Evolutionary conservation across 2,888 invertebrate species (phyloP).

Genomic region (Geophilus truncorum): DNA sequence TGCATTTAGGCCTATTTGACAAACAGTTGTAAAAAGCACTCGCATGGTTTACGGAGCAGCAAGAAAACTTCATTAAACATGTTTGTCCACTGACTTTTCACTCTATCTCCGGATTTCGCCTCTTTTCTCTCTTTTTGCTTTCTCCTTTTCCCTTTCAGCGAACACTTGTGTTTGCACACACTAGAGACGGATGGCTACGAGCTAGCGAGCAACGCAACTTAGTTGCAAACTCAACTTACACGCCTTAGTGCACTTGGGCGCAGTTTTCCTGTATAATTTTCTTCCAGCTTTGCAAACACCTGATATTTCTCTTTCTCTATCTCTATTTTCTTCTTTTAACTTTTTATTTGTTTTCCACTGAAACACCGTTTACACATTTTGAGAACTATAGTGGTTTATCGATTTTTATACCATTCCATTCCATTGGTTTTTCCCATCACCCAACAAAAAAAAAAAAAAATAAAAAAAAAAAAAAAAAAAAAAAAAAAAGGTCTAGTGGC

Average conservation of each 20-base stretch:
- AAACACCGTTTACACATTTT: slow-evolving; percentile 20
- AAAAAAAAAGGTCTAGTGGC: background rate
- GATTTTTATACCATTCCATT: slow-evolving; percentile 24
- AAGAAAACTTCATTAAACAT: slow-evolving; percentile 8
- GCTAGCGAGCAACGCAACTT: background rate
- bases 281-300: slow-evolving; percentile 1
- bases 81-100: slow-evolving; percentile 11
- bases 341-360: background rate
- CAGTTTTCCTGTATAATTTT: slow-evolving; percentile 19
- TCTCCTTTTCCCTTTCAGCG: slow-evolving; percentile 7
- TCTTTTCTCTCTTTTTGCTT: background rate
- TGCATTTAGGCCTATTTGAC: background rate
- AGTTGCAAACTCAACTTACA: slow-evolving; percentile 24
- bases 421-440: slow-evolving; percentile 6
- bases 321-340: background rate
- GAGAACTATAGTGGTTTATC: slow-evolving; percentile 12
- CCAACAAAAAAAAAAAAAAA: background rate
- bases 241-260: slow-evolving; percentile 22
- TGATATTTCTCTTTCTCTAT: slow-evolving; percentile 8
- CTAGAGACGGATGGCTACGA: slow-evolving; percentile 18
- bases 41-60: background rate
- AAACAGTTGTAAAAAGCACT: background rate
- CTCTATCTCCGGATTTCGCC: background rate
- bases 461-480: background rate
- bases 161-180: slow-evolving; percentile 6